A percentile compares a stretch with the other conserved stretches of the same genome.
Evolutionary conservation across 2,888 invertebrate species (phyloP).

Genomic region (Erebia ligea): DNA sequence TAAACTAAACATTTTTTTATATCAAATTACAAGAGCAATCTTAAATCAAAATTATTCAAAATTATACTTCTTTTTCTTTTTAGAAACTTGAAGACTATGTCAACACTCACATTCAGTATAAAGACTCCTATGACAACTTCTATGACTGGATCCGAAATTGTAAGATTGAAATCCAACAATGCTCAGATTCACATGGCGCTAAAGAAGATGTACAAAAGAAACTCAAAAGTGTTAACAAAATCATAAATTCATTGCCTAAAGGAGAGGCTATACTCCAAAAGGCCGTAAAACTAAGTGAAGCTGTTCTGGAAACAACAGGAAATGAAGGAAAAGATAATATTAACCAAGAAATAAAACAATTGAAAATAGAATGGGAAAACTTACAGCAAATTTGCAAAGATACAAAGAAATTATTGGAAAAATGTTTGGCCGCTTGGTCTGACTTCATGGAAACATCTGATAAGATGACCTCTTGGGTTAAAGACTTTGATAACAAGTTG

Average conservation of each 20-base stretch:
- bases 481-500: slow-evolving; percentile 86
- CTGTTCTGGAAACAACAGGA: slow-evolving; percentile 90
- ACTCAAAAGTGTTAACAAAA: slow-evolving; percentile 88
- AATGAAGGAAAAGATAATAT: slow-evolving; percentile 92
- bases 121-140: slow-evolving; percentile 90
- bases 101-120: slow-evolving; percentile 93
- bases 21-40: no score
- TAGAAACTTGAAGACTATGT: slow-evolving; percentile 92
- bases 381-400: slow-evolving; percentile 90
- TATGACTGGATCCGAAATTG: slow-evolving; percentile 93
- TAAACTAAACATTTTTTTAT: background rate
- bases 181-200: slow-evolving; percentile 94
- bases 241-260: slow-evolving; percentile 86
- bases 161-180: slow-evolving; percentile 92
- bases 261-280: slow-evolving; percentile 88
- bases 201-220: slow-evolving; percentile 90
- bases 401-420: slow-evolving; percentile 88
- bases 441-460: slow-evolving; percentile 89
- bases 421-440: slow-evolving; percentile 91
- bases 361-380: slow-evolving; percentile 92
- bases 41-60: no score
- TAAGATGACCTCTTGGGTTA: slow-evolving; percentile 89
- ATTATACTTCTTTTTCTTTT: slow-evolving; percentile 34
- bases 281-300: slow-evolving; percentile 88
- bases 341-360: slow-evolving; percentile 90